Evolutionary conservation across 2,888 invertebrate genomes (phyloP).

Genomic region (Pantelozetes paolii): DNA sequence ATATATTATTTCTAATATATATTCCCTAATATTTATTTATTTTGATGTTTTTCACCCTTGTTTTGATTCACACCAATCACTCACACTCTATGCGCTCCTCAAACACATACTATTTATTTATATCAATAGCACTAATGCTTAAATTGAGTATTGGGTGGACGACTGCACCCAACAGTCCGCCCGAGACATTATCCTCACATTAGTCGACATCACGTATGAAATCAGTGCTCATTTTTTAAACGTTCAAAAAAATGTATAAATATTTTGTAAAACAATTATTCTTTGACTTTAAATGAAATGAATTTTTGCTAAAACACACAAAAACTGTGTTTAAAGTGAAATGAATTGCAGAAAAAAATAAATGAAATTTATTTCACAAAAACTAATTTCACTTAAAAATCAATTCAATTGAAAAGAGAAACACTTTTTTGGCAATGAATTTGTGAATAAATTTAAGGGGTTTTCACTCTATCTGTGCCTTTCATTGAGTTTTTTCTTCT

Average conservation of each 20-base stretch:
- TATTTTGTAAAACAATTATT: neutral
- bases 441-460: neutral
- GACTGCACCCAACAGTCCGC: neutral
- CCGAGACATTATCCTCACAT: slow-evolving; percentile 1
- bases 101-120: neutral
- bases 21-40: no score
- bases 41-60: neutral
- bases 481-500: neutral
- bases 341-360: neutral
- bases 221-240: neutral
- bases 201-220: slow-evolving; percentile 2
- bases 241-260: neutral
- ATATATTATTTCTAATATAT: no score
- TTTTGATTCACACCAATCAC: neutral
- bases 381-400: slow-evolving; percentile 13
- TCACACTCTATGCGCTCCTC: neutral
- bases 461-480: neutral
- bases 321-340: neutral
- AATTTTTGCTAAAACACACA: neutral
- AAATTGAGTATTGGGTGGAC: neutral
- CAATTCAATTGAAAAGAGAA: neutral
- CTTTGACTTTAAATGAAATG: neutral
- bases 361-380: neutral
- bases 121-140: neutral
- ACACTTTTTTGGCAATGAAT: neutral